Evolutionary conservation across 2,113 vertebrate genomes (phyloP).

Genomic region (Amphiprion percula): DNA sequence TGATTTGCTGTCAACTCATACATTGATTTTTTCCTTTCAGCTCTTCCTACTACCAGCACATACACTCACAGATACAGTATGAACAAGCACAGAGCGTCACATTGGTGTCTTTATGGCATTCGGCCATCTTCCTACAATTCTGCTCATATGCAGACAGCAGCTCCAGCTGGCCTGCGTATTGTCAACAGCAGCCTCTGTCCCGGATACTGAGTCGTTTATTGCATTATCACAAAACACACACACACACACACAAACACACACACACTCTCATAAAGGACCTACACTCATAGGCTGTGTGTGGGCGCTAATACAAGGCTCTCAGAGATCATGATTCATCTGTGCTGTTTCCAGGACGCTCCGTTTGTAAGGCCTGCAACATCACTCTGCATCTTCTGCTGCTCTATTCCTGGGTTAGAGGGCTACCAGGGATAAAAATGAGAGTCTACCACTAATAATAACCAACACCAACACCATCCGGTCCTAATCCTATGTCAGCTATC

Average conservation of each 20-base stretch:
- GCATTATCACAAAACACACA: constrained; percentile 67
- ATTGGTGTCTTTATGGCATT: constrained; percentile 37
- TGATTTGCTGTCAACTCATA: neutral
- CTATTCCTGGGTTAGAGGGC: constrained; percentile 51
- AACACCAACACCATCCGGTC: constrained; percentile 47
- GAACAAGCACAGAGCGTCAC: constrained; percentile 10
- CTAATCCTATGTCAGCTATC: constrained; percentile 41
- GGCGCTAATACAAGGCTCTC: constrained; percentile 50
- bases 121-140: constrained; percentile 41
- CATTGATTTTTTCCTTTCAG: too few relatives aligned
- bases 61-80: neutral
- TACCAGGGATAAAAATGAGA: constrained; percentile 45
- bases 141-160: constrained; percentile 46
- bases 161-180: constrained; percentile 74
- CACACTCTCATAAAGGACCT: constrained; percentile 27
- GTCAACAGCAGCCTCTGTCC: constrained; percentile 74
- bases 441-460: constrained; percentile 64
- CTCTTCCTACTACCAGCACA: neutral
- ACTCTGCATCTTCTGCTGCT: constrained; percentile 33
- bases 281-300: constrained; percentile 61
- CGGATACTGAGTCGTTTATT: constrained; percentile 74
- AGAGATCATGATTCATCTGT: constrained; percentile 60
- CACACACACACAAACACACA: constrained; percentile 19
- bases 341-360: constrained; percentile 65
- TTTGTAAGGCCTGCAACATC: constrained; percentile 50